These are phyloP conservation scores for Antheraea pernyi DNA, from an alignment of 1,140 invertebrate species.

Conservation along the genomic window DNA sequence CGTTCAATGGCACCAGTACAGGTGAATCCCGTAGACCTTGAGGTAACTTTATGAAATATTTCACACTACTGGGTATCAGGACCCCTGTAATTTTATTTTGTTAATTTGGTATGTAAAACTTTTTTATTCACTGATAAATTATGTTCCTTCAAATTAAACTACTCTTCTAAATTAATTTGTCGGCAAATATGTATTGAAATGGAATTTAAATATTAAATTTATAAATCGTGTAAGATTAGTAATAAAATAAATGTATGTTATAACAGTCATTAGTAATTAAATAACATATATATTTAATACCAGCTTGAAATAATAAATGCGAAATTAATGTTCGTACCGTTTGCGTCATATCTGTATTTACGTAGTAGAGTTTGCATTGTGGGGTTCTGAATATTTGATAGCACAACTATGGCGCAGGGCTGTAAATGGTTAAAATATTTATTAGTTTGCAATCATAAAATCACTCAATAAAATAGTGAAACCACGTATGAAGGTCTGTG, in stretches of 20 bases:
- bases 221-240: not conserved
- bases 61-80: conserved; percentile 65
- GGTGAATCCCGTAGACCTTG: conserved; percentile 42
- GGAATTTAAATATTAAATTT: not conserved
- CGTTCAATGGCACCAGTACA: conserved; percentile 55
- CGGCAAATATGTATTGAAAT: not conserved
- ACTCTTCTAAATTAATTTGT: too few species aligned
- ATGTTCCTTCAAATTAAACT: too few species aligned
- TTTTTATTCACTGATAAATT: too few species aligned
- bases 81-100: conserved; percentile 57
- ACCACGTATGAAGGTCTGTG: too few species aligned
- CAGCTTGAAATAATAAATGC: conserved; percentile 12
- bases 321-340: conserved; percentile 41
- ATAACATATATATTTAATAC: not conserved
- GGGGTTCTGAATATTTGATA: conserved; percentile 59
- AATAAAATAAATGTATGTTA: not conserved
- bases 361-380: conserved; percentile 59
- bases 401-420: conserved; percentile 59
- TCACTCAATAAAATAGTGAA: not conserved
- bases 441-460: too few species aligned
- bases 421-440: conserved; percentile 23
- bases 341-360: conserved; percentile 64
- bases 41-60: conserved; percentile 64
- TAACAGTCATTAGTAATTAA: not conserved
- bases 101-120: too few species aligned